Evolutionary conservation across 2,113 vertebrate genomes (phyloP).

Genomic region (Percopsis transmontana): DNA sequence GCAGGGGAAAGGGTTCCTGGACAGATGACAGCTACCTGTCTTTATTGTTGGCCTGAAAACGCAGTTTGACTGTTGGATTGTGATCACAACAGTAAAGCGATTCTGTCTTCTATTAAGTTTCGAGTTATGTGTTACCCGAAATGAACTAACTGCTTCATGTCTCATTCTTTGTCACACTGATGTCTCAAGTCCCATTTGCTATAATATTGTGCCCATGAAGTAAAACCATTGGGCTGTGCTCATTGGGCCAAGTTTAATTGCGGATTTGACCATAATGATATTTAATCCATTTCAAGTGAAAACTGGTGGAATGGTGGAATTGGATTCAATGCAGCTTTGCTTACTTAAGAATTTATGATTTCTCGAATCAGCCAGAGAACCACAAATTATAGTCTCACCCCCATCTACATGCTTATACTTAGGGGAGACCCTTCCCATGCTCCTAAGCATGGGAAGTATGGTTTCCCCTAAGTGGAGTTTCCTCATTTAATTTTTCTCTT

Average conservation of each 20-base stretch:
- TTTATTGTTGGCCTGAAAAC: too few relatives aligned
- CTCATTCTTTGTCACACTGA: too few relatives aligned
- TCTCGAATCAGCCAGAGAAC: slow-evolving; percentile 21
- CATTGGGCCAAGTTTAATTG: not conserved
- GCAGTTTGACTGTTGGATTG: too few relatives aligned
- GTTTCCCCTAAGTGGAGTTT: slow-evolving; percentile 15
- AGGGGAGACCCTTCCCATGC: slow-evolving; percentile 33
- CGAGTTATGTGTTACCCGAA: too few relatives aligned
- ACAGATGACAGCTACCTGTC: too few relatives aligned
- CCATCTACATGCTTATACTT: not conserved
- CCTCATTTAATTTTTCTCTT: slow-evolving; percentile 19
- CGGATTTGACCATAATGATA: not conserved
- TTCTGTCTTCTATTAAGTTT: too few relatives aligned
- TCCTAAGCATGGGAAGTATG: slow-evolving; percentile 23
- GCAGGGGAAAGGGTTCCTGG: too few relatives aligned
- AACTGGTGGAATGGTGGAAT: not conserved
- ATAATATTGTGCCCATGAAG: too few relatives aligned
- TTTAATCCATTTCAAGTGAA: not conserved
- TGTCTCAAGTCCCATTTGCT: too few relatives aligned
- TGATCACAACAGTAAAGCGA: too few relatives aligned
- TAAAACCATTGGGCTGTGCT: too few relatives aligned
- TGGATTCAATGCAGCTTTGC: slow-evolving; percentile 2
- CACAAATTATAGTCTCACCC: slow-evolving; percentile 37
- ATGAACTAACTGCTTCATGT: too few relatives aligned
- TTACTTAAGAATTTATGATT: slow-evolving; percentile 30